A percentile compares a stretch with the other conserved stretches of the same genome.
These are phyloP conservation scores for Napeogenes sylphis DNA, from an alignment of 2,888 invertebrate genomes.

Conservation along the genomic window DNA sequence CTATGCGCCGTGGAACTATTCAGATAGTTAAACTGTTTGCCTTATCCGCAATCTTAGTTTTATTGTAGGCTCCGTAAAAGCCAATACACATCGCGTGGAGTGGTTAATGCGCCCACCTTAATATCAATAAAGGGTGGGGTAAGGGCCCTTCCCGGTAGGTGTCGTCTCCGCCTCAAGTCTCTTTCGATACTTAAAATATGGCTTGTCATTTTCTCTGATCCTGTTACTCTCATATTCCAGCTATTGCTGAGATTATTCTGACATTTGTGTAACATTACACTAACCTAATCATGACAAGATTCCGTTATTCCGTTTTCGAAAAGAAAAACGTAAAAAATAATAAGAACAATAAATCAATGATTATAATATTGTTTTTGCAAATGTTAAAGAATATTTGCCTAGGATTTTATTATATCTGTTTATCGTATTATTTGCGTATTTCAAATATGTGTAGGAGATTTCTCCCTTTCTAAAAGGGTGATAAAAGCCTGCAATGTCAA, in stretches of 20 bases:
- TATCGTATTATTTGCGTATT: constrained; percentile 67
- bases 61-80: constrained; percentile 57
- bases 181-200: constrained; percentile 70
- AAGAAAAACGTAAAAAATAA: too few relatives aligned
- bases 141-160: constrained; percentile 45
- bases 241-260: constrained; percentile 43
- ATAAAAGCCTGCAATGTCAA: constrained; percentile 75
- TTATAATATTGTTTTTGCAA: too few relatives aligned
- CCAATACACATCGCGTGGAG: constrained; percentile 61
- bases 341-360: too few relatives aligned
- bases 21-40: constrained; percentile 15
- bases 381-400: not conserved
- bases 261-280: too few relatives aligned
- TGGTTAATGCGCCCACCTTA: constrained; percentile 65
- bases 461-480: constrained; percentile 68
- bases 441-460: constrained; percentile 75
- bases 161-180: constrained; percentile 57
- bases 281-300: too few relatives aligned
- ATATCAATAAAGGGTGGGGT: constrained; percentile 64
- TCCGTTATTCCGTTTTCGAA: too few relatives aligned
- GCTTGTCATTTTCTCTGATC: constrained; percentile 62
- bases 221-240: constrained; percentile 57
- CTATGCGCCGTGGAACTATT: not conserved
- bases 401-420: constrained; percentile 13
- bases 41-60: constrained; percentile 43